Percentiles rank a stretch among this genome's conserved stretches.
These are phyloP conservation scores for Tricholaema leucomelas DNA, from an alignment of 2,113 vertebrate species.

Conservation along the genomic window DNA sequence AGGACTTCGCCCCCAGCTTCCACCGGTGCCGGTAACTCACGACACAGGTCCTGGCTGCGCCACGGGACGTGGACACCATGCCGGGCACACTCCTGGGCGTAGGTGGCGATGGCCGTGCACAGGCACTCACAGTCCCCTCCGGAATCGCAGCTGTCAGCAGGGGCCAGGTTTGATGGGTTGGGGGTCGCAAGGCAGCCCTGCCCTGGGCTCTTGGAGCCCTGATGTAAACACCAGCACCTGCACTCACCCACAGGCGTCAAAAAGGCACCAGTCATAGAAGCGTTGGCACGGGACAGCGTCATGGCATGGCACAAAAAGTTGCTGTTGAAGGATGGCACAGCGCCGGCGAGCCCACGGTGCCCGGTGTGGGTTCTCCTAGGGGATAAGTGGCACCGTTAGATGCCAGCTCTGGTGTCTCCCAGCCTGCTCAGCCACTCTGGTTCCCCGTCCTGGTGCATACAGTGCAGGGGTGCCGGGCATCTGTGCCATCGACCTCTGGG, in stretches of 20 bases:
- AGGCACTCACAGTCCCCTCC: constrained; percentile 93
- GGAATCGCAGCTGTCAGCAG: constrained; percentile 72
- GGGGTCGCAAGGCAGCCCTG: background rate
- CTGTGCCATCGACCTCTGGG: constrained; percentile 79
- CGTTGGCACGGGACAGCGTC: constrained; percentile 81
- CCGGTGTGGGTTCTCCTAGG: constrained; percentile 79
- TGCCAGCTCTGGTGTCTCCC: background rate
- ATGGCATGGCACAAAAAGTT: constrained; percentile 81
- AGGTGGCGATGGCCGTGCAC: constrained; percentile 87
- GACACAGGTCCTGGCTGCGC: constrained; percentile 91
- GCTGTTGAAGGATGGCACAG: constrained; percentile 79
- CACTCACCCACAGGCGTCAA: constrained; percentile 89
- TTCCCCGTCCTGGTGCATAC: constrained; percentile 26
- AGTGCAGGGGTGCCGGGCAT: constrained; percentile 81
- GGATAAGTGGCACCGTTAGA: background rate
- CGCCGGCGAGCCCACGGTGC: constrained; percentile 81
- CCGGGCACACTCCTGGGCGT: constrained; percentile 84
- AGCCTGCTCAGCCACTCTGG: too few species aligned
- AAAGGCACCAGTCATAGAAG: constrained; percentile 90
- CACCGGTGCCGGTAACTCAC: constrained; percentile 64
- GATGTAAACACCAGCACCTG: accelerated
- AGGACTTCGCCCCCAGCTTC: background rate
- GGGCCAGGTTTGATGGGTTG: background rate
- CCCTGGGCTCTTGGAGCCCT: background rate
- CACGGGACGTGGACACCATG: constrained; percentile 81